phyloP scores from a whole-genome alignment of 2,888 invertebrate species.

The Meteorus colon region DNA sequence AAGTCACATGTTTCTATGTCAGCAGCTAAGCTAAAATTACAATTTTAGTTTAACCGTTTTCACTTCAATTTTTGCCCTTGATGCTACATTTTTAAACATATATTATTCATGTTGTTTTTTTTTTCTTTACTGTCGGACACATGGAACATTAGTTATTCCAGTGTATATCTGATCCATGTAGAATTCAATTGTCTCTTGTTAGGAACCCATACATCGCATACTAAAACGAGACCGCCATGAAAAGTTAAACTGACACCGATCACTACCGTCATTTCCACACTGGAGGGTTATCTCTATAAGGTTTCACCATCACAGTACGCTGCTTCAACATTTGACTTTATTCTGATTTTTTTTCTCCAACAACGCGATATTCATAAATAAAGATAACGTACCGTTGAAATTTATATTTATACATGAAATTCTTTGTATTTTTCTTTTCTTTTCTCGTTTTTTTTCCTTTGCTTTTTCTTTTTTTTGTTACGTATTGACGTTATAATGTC shows the following conservation, averaged over 20 bases:
- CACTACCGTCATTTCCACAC: constrained; percentile 22
- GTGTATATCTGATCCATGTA: neutral
- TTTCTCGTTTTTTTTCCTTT: neutral
- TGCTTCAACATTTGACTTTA: constrained; percentile 1
- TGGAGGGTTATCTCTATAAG: neutral
- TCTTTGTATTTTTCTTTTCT: neutral
- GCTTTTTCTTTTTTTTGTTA: too few relatives aligned
- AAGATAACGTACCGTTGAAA: neutral
- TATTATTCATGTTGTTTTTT: neutral
- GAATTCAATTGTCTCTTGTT: constrained; percentile 46
- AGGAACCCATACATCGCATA: constrained; percentile 48
- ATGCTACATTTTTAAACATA: neutral
- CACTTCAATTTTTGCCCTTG: neutral
- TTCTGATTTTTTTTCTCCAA: constrained; percentile 4
- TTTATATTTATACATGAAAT: neutral
- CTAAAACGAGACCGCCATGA: constrained; percentile 48
- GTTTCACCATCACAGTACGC: neutral
- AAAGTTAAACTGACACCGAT: constrained; percentile 39
- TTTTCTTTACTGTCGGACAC: neutral
- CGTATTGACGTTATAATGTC: neutral
- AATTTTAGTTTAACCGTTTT: neutral
- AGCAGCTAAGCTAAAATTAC: neutral
- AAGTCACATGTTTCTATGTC: neutral
- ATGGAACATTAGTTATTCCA: neutral
- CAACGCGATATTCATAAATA: neutral